A percentile compares a stretch with the other conserved stretches of the same genome.
Conservation (phyloP, 2,113 vertebrate genomes). For the Xerus inauris region DNA sequence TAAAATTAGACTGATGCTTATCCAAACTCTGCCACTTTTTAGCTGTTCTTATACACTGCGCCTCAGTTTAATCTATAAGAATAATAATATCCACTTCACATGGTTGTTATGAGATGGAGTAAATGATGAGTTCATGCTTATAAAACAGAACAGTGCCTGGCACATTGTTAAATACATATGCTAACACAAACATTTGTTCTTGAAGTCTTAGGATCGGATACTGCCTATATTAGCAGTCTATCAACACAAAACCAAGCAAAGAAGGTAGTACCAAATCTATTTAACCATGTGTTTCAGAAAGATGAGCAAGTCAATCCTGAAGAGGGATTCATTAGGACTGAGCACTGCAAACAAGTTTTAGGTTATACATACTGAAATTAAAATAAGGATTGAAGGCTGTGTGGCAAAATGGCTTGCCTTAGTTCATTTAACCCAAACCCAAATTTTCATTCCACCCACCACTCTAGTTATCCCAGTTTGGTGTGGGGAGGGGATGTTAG, state of each 20-base stretch:
- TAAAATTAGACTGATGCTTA: background rate
- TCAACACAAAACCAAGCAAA: background rate
- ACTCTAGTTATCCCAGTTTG: background rate
- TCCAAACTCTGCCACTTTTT: background rate
- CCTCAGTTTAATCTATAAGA: background rate
- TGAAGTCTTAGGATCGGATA: background rate
- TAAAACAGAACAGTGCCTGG: background rate
- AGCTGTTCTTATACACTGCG: background rate
- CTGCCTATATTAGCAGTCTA: background rate
- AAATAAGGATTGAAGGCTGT: background rate
- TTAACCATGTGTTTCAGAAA: background rate
- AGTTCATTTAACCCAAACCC: background rate
- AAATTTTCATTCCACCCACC: conserved; percentile 20
- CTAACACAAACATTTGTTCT: background rate
- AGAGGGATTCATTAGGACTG: background rate
- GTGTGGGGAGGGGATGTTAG: rapidly evolving
- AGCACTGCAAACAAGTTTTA: conserved; percentile 1
- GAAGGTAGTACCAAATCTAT: background rate
- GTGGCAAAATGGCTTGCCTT: background rate
- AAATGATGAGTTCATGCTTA: background rate
- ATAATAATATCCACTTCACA: background rate
- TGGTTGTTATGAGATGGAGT: background rate
- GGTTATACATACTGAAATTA: background rate
- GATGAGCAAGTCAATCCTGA: background rate
- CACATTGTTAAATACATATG: background rate